Base-by-base conservation (phyloP, 2,113 vertebrate genomes). In the Pseudolaguvia tuberculata region DNA sequence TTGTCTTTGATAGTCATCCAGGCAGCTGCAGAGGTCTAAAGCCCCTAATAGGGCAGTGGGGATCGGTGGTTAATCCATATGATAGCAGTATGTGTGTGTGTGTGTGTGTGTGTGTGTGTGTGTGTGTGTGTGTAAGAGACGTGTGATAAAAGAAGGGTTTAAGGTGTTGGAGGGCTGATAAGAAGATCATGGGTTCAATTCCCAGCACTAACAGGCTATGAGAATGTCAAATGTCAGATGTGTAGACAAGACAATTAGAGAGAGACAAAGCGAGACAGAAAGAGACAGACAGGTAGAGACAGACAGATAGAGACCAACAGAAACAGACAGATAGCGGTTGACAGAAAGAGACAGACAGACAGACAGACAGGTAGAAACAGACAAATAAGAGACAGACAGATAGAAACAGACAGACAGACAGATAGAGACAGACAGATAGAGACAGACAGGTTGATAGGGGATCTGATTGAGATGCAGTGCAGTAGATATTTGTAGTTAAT, bases 11-110 rank as follows among this genome's bases (percentile, higher is more conserved):
- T 48, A 47, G n/a, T 18, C 3, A 62, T 78, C 79, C 85, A 84
- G 71, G 79, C 86, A 87, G 87, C 88, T 89, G 86, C 67, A 81
- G 27, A 76, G 78, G 81, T 82, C 76, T 76, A 72, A 73, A 78
- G 76, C 76, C 51, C 13, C n/a, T 69, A 53, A 39, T 39, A 8
- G 27, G 55, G 53, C 51, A 27, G 15, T 31, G 25, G 29, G 56
- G 67, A 61, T 59, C 53, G 48, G 35, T 39, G 29, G 67, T 58
- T 74, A 69, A 76, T 76, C 77, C 59, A 58, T 68, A 67, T 52
- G 71, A 51, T 25, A 29, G 13, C 17, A 20, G 45, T 27, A n/a
- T 65, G 70, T 72, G 51, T 67, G 23, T 57, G 17, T 23, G 42
- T 42, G 68, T 59, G 27, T 69, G 75, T 70, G 59, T 65, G 21